A percentile compares a stretch with the other conserved stretches of the same genome.
These are phyloP conservation scores for Trichopoda pennipes DNA, from an alignment of 2,888 invertebrate genomes.

Conservation along the genomic window DNA sequence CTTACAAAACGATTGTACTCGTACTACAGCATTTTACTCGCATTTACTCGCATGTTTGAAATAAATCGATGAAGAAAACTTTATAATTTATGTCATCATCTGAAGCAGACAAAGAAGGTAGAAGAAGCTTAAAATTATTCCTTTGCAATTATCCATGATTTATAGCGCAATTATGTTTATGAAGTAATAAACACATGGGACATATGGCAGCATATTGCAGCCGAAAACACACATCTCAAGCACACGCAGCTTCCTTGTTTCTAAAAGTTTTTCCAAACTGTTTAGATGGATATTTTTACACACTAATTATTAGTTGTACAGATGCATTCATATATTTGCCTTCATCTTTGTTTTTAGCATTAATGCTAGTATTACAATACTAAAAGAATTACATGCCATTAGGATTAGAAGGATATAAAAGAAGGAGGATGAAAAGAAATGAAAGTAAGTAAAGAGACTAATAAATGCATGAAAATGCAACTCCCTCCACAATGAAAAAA, in stretches of 20 bases:
- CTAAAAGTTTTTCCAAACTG: slow-evolving; percentile 32
- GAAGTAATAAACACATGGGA: slow-evolving; percentile 62
- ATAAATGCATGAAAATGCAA: slow-evolving; percentile 57
- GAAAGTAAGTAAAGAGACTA: slow-evolving; percentile 41
- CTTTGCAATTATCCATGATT: slow-evolving; percentile 67
- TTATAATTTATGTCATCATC: slow-evolving; percentile 49
- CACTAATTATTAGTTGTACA: slow-evolving; percentile 32
- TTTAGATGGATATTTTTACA: slow-evolving; percentile 1
- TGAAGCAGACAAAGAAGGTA: neutral
- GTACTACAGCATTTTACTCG: neutral
- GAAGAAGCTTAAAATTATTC: slow-evolving; percentile 55
- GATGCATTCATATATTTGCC: slow-evolving; percentile 17
- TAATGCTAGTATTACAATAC: slow-evolving; percentile 3
- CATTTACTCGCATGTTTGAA: slow-evolving; percentile 1
- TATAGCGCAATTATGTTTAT: slow-evolving; percentile 66
- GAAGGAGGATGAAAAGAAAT: slow-evolving; percentile 1
- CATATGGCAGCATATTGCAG: slow-evolving; percentile 61
- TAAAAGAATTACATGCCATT: slow-evolving; percentile 53
- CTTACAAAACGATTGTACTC: neutral
- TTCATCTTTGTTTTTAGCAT: neutral
- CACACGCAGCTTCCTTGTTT: neutral
- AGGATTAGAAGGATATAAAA: slow-evolving; percentile 35
- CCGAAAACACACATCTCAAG: neutral
- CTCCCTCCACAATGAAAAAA: neutral
- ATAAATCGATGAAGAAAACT: slow-evolving; percentile 50